Evolutionary conservation across 2,113 vertebrate species (phyloP).

Genomic region (Orthonyx spaldingii): DNA sequence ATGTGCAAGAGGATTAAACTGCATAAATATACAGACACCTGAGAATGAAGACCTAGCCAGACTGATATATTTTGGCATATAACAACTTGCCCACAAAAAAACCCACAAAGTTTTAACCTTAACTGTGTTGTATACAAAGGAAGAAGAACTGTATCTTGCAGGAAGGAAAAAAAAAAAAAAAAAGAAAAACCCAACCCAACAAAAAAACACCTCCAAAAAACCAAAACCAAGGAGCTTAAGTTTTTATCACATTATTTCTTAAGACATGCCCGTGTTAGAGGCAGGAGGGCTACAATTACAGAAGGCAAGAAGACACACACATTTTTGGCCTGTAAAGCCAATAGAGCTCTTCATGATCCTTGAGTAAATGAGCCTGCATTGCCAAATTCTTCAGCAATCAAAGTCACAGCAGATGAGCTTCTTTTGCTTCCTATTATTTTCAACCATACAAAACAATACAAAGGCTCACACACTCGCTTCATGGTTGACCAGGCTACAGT

Average conservation of each 20-base stretch:
- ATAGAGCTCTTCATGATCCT: neutral
- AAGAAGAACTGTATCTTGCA: neutral
- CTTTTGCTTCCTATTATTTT: neutral
- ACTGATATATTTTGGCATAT: neutral
- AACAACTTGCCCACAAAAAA: neutral
- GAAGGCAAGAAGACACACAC: neutral
- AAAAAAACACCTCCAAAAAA: neutral
- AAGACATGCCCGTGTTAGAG: accelerated
- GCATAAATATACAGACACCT: neutral
- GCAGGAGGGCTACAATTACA: neutral
- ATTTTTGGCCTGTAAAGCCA: neutral
- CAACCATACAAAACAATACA: neutral
- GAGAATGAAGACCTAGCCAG: neutral
- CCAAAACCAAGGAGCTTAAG: neutral
- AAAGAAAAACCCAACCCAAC: neutral
- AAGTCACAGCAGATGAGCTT: neutral
- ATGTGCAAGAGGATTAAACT: neutral
- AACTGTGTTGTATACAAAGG: neutral
- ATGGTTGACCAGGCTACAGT: neutral
- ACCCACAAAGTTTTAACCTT: neutral
- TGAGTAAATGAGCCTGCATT: neutral
- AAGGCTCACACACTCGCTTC: neutral
- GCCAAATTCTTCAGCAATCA: neutral
- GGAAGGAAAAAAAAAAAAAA: too few species aligned
- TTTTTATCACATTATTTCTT: neutral